Evolutionary conservation across 2,797 vertebrate genomes (phyloP).

Genomic region (Trachurus trachurus): DNA sequence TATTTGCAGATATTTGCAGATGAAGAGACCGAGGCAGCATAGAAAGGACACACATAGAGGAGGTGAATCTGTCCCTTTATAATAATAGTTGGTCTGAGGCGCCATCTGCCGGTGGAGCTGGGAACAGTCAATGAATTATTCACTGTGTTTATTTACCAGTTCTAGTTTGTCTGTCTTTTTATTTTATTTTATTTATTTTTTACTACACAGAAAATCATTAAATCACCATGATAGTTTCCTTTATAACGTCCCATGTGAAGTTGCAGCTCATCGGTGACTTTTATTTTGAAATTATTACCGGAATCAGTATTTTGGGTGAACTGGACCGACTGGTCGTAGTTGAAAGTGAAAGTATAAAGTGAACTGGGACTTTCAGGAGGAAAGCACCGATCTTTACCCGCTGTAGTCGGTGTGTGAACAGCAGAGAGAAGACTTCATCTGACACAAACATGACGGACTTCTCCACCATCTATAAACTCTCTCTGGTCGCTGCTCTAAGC

Average conservation of each 20-base stretch:
- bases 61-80: background rate
- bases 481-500: constrained; percentile 47
- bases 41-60: rapidly evolving
- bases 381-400: background rate
- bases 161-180: background rate
- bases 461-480: constrained; percentile 70
- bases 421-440: background rate
- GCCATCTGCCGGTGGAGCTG: constrained; percentile 33
- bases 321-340: rapidly evolving
- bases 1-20: background rate
- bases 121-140: rapidly evolving
- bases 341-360: constrained; percentile 75
- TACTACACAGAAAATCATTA: no score
- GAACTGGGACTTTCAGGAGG: constrained; percentile 8
- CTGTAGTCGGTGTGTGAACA: rapidly evolving
- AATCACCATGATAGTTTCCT: no score
- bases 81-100: background rate
- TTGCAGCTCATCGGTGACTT: background rate
- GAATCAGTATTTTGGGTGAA: background rate
- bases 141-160: background rate
- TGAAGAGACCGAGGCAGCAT: background rate
- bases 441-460: constrained; percentile 58
- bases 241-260: background rate
- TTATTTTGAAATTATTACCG: constrained; percentile 26
- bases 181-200: no score